Evolutionary conservation across 1,140 invertebrate species (phyloP), one percentile per base, ranked within the genome.

Genomic region (Drosophila kepulauana): DNA sequence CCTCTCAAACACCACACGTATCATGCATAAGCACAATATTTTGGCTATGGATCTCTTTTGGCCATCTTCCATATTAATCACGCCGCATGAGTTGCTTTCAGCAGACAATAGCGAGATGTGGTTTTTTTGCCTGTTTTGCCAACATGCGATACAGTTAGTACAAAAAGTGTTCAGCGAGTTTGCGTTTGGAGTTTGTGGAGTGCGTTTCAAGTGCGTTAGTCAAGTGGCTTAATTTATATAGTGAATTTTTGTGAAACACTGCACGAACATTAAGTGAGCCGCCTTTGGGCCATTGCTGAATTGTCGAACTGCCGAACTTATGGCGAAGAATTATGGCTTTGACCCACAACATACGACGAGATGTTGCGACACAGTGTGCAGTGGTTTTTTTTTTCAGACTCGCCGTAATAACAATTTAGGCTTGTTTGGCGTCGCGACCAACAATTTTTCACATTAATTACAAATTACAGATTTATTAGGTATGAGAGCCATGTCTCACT

Each of bases 391-490:
- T 3, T 1, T n/a, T n/a, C n/a, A n/a, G n/a, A n/a, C n/a, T n/a
- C n/a, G 74, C 76, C 72, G 78, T 89, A 89, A 81, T 91, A 91
- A 87, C 87, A 84, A 91, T 91, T 91, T 91, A 91, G 88, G 82
- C 88, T 84, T 91, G 87, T 91, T 91, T 80, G 78, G 69, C 81
- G 88, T 91, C 88, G 75, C 73, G 51, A 45, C 46, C 73, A 75
- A 69, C 82, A 81, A 85, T 91, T 91, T 91, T 91, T 87, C 80
- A 84, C 87, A 91, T 91, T 91, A 91, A 91, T 91, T 91, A 91
- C 88, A 91, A 91, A 91, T 91, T 91, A 87, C 81, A 91, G 87
- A 91, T 91, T 91, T 91, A 91, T 91, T 91, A 87, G 88, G 87
- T 87, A 87, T 78, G 80, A 78, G 70, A 67, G 73, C 64, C 59